These are phyloP conservation scores for Cyprichromis sp. DNA, from an alignment of 2,113 vertebrate species.

Conservation along the genomic window DNA sequence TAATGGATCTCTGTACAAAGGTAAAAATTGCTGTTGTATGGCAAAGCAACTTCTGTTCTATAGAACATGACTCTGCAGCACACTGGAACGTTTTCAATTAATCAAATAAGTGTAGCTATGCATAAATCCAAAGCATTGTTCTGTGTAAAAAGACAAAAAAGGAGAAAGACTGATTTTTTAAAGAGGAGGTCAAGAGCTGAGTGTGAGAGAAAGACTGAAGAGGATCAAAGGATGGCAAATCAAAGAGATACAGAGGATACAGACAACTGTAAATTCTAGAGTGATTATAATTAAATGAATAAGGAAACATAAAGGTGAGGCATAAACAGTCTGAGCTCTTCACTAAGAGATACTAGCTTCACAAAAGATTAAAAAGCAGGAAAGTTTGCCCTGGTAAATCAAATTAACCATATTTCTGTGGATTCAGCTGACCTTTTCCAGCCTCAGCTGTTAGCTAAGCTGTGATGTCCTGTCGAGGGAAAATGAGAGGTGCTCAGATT, in stretches of 20 bases:
- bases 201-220: neutral
- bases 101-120: neutral
- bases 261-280: neutral
- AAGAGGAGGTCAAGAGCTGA: neutral
- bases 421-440: conserved; percentile 28
- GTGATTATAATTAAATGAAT: neutral
- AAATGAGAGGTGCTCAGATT: neutral
- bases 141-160: neutral
- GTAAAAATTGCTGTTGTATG: neutral
- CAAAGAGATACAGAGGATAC: neutral
- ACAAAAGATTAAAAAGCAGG: neutral
- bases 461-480: neutral
- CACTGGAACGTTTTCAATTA: neutral
- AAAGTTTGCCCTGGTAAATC: neutral
- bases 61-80: neutral
- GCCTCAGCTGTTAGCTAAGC: neutral
- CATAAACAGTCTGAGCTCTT: neutral
- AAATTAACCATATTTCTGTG: neutral
- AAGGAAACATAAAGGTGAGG: neutral
- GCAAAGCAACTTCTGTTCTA: neutral
- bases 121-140: neutral
- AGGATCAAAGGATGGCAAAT: neutral
- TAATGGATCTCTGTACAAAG: neutral
- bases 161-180: neutral
- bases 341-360: neutral